Percentiles rank a stretch among this genome's conserved stretches.
These are phyloP conservation scores for Agrotis puta DNA, from an alignment of 2,888 invertebrate species.

Conservation along the genomic window DNA sequence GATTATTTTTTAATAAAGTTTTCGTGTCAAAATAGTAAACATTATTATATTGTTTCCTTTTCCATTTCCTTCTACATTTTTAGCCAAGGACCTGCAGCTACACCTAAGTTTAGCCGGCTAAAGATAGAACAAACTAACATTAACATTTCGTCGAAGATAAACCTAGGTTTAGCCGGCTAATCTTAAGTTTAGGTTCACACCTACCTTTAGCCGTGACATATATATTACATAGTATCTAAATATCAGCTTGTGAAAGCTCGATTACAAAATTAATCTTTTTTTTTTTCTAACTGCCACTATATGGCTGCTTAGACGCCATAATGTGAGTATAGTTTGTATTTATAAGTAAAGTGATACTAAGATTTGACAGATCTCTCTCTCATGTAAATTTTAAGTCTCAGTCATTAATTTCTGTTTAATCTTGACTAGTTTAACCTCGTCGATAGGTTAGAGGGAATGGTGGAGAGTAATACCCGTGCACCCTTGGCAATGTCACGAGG, in stretches of 20 bases:
- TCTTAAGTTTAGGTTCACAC: too few species aligned
- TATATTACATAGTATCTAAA: constrained; percentile 45
- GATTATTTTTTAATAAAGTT: too few species aligned
- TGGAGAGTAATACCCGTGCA: constrained; percentile 54
- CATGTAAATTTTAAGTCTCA: constrained; percentile 59
- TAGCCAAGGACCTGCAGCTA: too few species aligned
- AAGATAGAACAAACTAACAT: too few species aligned
- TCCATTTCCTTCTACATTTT: too few species aligned
- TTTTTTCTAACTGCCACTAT: constrained; percentile 37
- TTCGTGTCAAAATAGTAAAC: too few species aligned
- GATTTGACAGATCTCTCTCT: constrained; percentile 59
- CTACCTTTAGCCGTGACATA: too few species aligned
- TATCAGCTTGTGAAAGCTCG: constrained; percentile 46
- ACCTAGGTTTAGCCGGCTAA: too few species aligned
- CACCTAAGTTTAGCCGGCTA: too few species aligned
- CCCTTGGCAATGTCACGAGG: constrained; percentile 44
- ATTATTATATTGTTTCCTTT: too few species aligned
- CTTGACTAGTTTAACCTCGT: constrained; percentile 65
- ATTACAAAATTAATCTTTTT: constrained; percentile 18
- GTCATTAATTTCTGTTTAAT: constrained; percentile 61
- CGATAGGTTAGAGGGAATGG: constrained; percentile 63
- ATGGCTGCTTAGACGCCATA: constrained; percentile 44
- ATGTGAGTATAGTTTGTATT: constrained; percentile 53
- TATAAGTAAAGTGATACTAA: constrained; percentile 66
- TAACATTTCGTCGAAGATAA: too few species aligned